Evolutionary conservation across 2,113 vertebrate genomes (phyloP), one percentile per base, ranked within the genome.

Genomic region (Nipponia nippon): DNA sequence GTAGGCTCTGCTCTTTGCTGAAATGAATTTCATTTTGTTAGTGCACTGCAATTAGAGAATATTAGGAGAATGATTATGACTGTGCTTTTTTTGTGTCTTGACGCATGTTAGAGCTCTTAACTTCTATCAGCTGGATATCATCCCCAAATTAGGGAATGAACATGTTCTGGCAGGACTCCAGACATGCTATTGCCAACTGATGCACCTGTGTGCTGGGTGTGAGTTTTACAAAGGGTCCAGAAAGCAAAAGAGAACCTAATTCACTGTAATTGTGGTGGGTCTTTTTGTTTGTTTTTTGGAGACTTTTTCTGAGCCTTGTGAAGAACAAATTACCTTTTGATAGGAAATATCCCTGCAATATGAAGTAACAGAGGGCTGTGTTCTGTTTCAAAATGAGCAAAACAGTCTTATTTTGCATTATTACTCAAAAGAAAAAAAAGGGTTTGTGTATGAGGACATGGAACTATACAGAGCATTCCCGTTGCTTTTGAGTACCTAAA

Each of bases 401-500:
- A 89, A 70, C 5, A n/a, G 15, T 14, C 17, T 9, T 40, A 27
- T 40, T 73, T 82, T 79, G 40, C 29, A 29, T 73, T 62, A 29
- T 40, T 71, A 20, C 11, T 46, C 5, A 61, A 66, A 63, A 67
- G n/a, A 53, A 56, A 7, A 44, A 40, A 47, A 6, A 6, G 2
- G 6, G 4, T 0, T 1, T 2, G 3, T 7, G 3, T 0, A 8
- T 25, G 9, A 8, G 34, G n/a, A 77, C 7, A 46, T 23, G 9
- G 10, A 4, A 42, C 50, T 72, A 18, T 56, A 13, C 62, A 70
- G 27, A 59, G 7, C 7, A 56, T 88, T 95, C 16, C 47, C 21
- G 10, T 47, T 67, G 65, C 29, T 93, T 91, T 82, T 53, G 46
- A 83, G 34, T 58, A 56, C 26, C 29, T 75, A 72, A 90, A 73